Percentiles rank a stretch among this genome's conserved stretches.
phyloP scores from a whole-genome alignment of 2,888 invertebrate genomes.

The Drosophila mimetica region DNA sequence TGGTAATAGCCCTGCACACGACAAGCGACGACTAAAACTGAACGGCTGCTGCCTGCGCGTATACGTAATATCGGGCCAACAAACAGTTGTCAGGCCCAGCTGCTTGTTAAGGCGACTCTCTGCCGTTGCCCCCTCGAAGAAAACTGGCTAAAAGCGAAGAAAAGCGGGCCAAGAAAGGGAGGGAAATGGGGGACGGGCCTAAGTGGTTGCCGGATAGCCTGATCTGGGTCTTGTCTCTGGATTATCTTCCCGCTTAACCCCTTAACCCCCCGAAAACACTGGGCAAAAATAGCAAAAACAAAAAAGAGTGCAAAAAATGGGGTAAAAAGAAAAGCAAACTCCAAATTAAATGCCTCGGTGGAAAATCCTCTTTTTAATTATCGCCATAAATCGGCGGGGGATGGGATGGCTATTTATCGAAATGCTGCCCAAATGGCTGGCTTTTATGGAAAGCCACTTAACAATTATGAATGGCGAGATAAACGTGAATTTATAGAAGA shows the following conservation, averaged over 20 bases:
- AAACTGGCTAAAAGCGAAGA: constrained; percentile 15
- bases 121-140: neutral
- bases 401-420: constrained; percentile 8
- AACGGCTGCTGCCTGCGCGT: constrained; percentile 65
- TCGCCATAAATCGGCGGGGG: constrained; percentile 28
- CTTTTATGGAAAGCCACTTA: constrained; percentile 26
- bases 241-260: constrained; percentile 32
- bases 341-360: neutral
- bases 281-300: neutral
- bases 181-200: neutral
- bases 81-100: constrained; percentile 23
- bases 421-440: constrained; percentile 24
- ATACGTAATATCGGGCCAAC: constrained; percentile 40
- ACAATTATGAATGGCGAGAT: constrained; percentile 26
- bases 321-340: too few species aligned
- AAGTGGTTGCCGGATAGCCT: constrained; percentile 30
- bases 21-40: constrained; percentile 67
- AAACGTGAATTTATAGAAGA: constrained; percentile 21
- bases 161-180: constrained; percentile 23
- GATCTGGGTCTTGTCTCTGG: constrained; percentile 33
- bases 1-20: constrained; percentile 74
- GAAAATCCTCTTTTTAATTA: constrained; percentile 3
- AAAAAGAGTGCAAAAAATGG: too few species aligned
- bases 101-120: constrained; percentile 23
- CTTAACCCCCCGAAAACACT: constrained; percentile 6